Conservation (phyloP, 2,888 invertebrate species). For the Mimumesa dahlbomi region DNA sequence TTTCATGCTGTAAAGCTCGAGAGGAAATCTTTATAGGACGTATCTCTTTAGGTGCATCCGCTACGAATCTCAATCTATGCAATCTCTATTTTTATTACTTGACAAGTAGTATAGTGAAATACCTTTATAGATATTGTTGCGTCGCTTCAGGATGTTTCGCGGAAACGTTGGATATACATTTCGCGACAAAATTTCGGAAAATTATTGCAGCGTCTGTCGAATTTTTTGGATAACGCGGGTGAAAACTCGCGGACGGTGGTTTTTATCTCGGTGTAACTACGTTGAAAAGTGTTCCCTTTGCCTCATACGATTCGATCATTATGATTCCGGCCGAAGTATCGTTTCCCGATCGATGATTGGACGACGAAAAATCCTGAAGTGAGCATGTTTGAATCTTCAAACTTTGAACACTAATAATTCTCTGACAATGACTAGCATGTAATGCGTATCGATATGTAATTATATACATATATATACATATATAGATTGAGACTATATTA, state of each 20-base stretch:
- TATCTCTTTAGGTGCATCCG: conserved; percentile 76
- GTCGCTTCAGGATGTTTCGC: conserved; percentile 46
- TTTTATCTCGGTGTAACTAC: no score
- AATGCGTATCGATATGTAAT: conserved; percentile 70
- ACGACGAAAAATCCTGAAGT: conserved; percentile 49
- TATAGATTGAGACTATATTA: conserved; percentile 51
- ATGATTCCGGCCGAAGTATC: conserved; percentile 14
- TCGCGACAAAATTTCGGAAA: background rate
- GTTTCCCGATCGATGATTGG: conserved; percentile 29
- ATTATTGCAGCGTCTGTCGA: background rate
- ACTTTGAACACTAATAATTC: conserved; percentile 71
- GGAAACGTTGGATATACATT: conserved; percentile 2
- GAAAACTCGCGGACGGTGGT: no score
- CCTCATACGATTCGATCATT: no score
- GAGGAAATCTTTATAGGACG: conserved; percentile 66
- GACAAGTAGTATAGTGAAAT: conserved; percentile 66
- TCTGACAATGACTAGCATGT: conserved; percentile 76
- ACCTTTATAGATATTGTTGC: conserved; percentile 55
- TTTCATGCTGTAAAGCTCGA: conserved; percentile 59
- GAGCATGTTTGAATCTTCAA: conserved; percentile 67
- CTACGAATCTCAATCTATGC: conserved; percentile 79
- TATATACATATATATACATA: conserved; percentile 47
- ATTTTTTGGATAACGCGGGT: no score
- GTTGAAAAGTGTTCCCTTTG: no score
- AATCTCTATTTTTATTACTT: conserved; percentile 80